Evolutionary conservation across 2,888 invertebrate species (phyloP), one percentile per base, ranked within the genome.

Genomic region (Polymixis flavicincta): DNA sequence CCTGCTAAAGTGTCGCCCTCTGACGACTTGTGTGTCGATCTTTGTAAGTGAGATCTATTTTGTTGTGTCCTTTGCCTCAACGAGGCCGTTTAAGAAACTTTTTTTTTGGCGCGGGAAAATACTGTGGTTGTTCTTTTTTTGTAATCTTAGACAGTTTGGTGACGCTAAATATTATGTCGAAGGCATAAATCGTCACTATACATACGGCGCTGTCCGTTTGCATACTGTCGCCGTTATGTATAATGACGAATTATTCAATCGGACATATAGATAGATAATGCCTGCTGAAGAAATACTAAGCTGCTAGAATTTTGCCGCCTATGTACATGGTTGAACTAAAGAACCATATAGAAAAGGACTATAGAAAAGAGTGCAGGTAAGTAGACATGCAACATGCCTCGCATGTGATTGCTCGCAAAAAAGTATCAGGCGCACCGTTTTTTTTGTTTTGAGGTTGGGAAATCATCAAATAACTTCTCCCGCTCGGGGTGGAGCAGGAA

Each of bases 1-100:
- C 89, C 90, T 89, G 85, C 65, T 73, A 78, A 86, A 88, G 87
- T 86, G 86, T 87, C 82, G 82, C 78, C 82, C 64, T 81, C 84
- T 83, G 83, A 74, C 77, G 73, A 82, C 68, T 85, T 76, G 82
- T 81, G 77, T 76, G 82, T 75, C 76, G 74, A 76, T 87, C 78
- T 85, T 81, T 83, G 64, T 73, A 68, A 84, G 74, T 84, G 70
- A 74, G 86, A 78, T 80, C 69, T 83, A 79, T 76, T 79, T 76
- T 83, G 68, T 83, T 83, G 73, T 78, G 60, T 68, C 78, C 73
- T 71, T 79, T 79, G 69, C 57, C 55, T 65, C 71, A 71, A 74
- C n/a, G 57, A 78, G 55, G 64, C 22, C 63, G 57, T 71, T 76
- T 77, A 77, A 9, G 48, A 52, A 66, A 64, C 57, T 54, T 72